phyloP scores from a whole-genome alignment of 2,888 invertebrate species.

The Apotomis capreana region DNA sequence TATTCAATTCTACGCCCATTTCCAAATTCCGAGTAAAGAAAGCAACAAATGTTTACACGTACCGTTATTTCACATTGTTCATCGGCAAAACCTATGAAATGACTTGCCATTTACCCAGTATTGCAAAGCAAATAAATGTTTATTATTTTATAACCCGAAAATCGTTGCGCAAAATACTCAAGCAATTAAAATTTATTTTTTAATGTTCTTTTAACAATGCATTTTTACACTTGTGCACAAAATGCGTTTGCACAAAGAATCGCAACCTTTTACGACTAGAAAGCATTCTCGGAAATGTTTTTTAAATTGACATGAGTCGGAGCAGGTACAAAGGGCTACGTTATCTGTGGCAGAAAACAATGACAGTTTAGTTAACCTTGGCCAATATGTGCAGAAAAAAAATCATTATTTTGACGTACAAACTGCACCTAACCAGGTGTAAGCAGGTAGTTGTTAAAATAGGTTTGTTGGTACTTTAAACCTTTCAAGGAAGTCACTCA shows the following conservation, averaged over 20 bases:
- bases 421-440: conserved; percentile 2
- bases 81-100: conserved; percentile 21
- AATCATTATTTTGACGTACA: background rate
- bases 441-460: conserved; percentile 23
- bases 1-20: conserved; percentile 39
- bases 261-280: conserved; percentile 63
- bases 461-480: conserved; percentile 3
- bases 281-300: conserved; percentile 54
- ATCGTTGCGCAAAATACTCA: conserved; percentile 36
- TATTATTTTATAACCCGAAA: conserved; percentile 41
- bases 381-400: conserved; percentile 19
- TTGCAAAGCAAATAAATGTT: conserved; percentile 22
- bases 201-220: conserved; percentile 43
- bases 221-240: conserved; percentile 34
- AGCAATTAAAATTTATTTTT: conserved; percentile 42
- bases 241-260: conserved; percentile 59
- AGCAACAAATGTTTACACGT: conserved; percentile 23
- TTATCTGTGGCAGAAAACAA: conserved; percentile 4
- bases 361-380: conserved; percentile 1
- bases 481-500: conserved; percentile 38
- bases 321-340: conserved; percentile 6
- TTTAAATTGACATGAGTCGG: conserved; percentile 26
- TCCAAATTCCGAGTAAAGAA: conserved; percentile 38
- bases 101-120: conserved; percentile 12
- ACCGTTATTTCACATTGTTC: conserved; percentile 36